Evolutionary conservation across 2,113 vertebrate genomes (phyloP).

Genomic region (Cairina moschata): DNA sequence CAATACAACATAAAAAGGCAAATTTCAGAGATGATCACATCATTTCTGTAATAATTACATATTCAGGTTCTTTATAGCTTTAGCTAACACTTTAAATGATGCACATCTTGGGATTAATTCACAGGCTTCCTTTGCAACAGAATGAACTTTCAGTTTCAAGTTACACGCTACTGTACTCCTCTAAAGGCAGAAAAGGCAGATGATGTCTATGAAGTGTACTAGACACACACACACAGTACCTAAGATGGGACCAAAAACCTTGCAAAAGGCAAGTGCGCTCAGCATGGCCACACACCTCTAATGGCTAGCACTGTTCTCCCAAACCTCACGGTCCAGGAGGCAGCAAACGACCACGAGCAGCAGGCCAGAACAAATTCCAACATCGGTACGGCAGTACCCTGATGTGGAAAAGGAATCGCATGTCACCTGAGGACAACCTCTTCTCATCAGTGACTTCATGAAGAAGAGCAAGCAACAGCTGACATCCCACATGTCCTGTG

Average conservation of each 20-base stretch:
- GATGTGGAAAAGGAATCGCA: background rate
- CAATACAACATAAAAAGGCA: background rate
- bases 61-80: background rate
- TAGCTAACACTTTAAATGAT: background rate
- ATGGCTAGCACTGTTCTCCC: background rate
- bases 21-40: background rate
- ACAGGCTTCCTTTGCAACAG: background rate
- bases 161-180: fast-evolving
- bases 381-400: background rate
- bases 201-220: background rate
- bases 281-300: background rate
- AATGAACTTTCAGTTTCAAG: background rate
- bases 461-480: background rate
- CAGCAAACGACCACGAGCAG: background rate
- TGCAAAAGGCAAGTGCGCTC: background rate
- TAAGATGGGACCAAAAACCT: background rate
- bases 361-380: background rate
- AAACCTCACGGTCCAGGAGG: background rate
- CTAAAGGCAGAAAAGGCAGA: background rate
- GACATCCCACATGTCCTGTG: background rate
- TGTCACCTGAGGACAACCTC: background rate
- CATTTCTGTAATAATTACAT: background rate
- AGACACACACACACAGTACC: background rate
- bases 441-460: background rate
- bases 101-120: background rate